Evolutionary conservation across 2,888 invertebrate genomes (phyloP).

Genomic region (Amaurobius ferox): DNA sequence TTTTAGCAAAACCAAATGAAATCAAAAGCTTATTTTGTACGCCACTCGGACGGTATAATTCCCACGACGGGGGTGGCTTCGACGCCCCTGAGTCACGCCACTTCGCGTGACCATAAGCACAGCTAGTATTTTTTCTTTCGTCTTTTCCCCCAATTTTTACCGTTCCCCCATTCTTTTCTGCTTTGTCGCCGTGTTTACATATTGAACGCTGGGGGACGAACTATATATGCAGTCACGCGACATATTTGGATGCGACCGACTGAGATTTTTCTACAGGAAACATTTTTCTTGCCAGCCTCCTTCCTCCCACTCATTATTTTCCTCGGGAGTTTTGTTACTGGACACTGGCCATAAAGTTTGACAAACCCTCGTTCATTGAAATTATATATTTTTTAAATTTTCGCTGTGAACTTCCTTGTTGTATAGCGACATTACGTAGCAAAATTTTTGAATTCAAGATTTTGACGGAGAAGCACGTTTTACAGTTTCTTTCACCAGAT

Average conservation of each 20-base stretch:
- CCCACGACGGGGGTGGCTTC: conserved; percentile 55
- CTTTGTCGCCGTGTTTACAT: conserved; percentile 61
- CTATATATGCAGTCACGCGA: conserved; percentile 54
- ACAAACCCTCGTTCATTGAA: too few relatives aligned
- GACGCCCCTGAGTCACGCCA: conserved; percentile 59
- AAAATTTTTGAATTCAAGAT: too few relatives aligned
- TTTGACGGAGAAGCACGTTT: too few relatives aligned
- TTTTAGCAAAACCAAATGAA: conserved; percentile 67
- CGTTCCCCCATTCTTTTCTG: not conserved
- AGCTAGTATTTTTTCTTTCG: conserved; percentile 15
- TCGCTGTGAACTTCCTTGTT: too few relatives aligned
- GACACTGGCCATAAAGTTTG: not conserved
- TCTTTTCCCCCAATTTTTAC: not conserved
- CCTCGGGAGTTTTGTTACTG: not conserved
- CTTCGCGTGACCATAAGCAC: conserved; percentile 49
- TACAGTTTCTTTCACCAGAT: too few relatives aligned
- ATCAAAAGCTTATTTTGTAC: conserved; percentile 59
- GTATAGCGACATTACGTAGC: too few relatives aligned
- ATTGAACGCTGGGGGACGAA: conserved; percentile 50
- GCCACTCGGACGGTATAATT: conserved; percentile 57
- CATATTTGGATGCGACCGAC: not conserved
- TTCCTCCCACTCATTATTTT: not conserved
- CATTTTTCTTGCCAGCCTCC: not conserved
- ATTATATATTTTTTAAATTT: too few relatives aligned
- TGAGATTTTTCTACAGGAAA: not conserved